Base-by-base conservation (phyloP, 2,797 vertebrate species). In the Malacoraja senta region DNA sequence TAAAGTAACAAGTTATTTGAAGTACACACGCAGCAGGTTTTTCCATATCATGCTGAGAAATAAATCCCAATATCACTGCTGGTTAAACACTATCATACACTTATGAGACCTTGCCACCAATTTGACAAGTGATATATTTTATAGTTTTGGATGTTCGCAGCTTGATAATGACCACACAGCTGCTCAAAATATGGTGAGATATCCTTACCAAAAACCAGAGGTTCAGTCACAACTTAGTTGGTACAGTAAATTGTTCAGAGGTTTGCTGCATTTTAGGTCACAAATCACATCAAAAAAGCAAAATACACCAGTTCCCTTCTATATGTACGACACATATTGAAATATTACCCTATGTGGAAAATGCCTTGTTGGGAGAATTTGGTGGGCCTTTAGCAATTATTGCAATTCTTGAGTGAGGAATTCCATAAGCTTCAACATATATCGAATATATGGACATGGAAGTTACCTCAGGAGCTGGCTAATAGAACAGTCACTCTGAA, bases 91-190 rank as follows among this genome's bases (percentile, higher is more conserved):
- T 3, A 76, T 44, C 9, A 29, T 29, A 76, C 12, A 26, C 90
- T 15, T 53, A 92, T 76, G 24, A 58, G 10, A 29, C 12, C 63
- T 68, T 35, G 84, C 17, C 8, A 68, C 63, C 63, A 68, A 88
- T 68, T 88, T 88, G n/a, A 88, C n/a, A 88, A 68, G 15, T 76
- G 71, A 92, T 76, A 92, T 12, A 91, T 44, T 72, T 91, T 71
- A 26, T 44, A 38, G 12, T 91, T 91, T 35, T 17, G 58, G 29
- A 86, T 63, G 13, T 15, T 91, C 17, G 3, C 65, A 91, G 61
- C n/a, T 71, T 91, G 32, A 38, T 72, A 9, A 24, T 63, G 29
- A n/a, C 1, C 8, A 19, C 29, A 86, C 65, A 71, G 32, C 19
- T 13, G 32, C 35, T 71, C 68, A 74, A 72, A 72, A 74, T 72